Evolutionary conservation across 2,113 vertebrate genomes (phyloP), one percentile per base, ranked within the genome.

Genomic region (Burhinus oedicnemus): DNA sequence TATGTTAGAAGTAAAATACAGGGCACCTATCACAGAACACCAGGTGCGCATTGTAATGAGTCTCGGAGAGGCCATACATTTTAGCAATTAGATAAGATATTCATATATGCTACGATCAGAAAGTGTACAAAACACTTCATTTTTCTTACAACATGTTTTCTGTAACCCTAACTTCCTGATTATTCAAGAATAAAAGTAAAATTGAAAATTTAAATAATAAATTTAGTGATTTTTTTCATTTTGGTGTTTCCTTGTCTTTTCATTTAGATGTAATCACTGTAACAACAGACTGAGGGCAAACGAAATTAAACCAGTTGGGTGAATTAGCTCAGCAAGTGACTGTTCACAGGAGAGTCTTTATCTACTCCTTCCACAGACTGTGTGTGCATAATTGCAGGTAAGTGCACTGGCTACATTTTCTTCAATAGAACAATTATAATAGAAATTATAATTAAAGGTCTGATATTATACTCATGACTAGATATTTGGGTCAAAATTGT

Each of bases 401-500:
- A 96, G 70, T 83, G 60, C 78, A 91, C 76, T 76, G 92, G 55
- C 94, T 96, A 66, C 61, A 61, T 93, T 97, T 96, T 92, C 87
- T 95, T 97, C 87, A 96, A 86, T 87, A 93, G 80, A 83, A 96
- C 54, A 91, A 55, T 95, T 97, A 92, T 85, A 95, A 91, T 93
- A 87, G 77, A 91, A 97, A 92, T 95, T 87, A 91, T 92, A 95
- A 96, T 95, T 91, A 96, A 97, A 97, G 71, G 89, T 81, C 69
- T 95, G 74, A 78, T 87, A 94, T 83, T 94, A 90, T 93, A 83
- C 78, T 95, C 87, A 83, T 96, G 88, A 97, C 82, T 97, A 96
- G 89, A 77, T 96, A 97, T 94, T 96, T 97, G 91, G 89, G 83
- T 97, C 97, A 95, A 83, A 94, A 83, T n/a, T 90, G 55, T 93